Evolutionary conservation across 2,797 vertebrate species (phyloP), one percentile per base, ranked within the genome.

Genomic region (Bovichtus diacanthus): DNA sequence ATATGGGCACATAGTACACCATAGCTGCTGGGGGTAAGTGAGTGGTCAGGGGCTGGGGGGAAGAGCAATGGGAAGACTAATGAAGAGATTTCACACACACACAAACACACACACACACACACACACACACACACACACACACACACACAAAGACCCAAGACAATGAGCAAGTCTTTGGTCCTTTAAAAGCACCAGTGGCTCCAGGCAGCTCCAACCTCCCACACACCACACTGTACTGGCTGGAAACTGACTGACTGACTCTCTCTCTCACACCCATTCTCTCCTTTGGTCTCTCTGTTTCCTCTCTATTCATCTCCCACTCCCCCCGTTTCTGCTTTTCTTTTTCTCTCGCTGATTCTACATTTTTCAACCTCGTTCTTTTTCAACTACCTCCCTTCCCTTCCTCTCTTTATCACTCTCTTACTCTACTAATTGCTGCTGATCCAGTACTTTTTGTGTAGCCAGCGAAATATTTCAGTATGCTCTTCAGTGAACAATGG

Each of bases 391-490:
- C 73, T 74, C 58, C 66, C 83, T n/a, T 86, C 76, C 72, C 79
- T 81, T 71, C 79, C 76, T 69, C 90, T 88, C 90, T 91, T 90
- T 91, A 89, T 92, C 92, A 92, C 81, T 90, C 86, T 92, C 87
- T 91, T 89, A 90, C 90, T 89, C 88, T 79, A 85, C 93, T 93
- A 93, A 93, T 91, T 91, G 93, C 90, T 93, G 92, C 90, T 93
- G 93, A 94, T 93, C 89, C 88, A 84, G 89, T 93, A 87, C 90
- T 92, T 94, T 94, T 88, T 85, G 86, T 88, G 89, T 87, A 93
- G 90, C 88, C 75, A 79, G 84, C 92, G 90, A 93, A 92, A 92
- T 92, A 90, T 94, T 93, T 94, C 91, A 87, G 86, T 23, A 69
- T 75, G 87, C 84, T 89, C 86, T 89, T 86, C 83, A 60, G 83